Base-by-base conservation (phyloP, 2,888 invertebrate species). In the Stenodema calcarata region DNA sequence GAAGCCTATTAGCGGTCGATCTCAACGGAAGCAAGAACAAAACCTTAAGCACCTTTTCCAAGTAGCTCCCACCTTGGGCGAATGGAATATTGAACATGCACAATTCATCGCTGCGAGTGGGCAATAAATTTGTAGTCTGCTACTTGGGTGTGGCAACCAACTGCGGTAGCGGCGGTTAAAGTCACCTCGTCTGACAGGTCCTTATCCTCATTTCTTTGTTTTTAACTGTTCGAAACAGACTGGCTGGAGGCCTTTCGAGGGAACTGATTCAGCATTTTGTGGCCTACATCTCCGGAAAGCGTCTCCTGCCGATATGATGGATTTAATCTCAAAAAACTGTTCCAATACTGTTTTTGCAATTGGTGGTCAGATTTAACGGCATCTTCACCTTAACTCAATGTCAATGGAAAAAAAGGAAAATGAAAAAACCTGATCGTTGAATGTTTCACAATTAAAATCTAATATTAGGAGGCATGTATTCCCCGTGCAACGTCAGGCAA, bases 101-200 rank as follows among this genome's bases (percentile, higher is more conserved):
- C 62, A 23, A 62, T 62, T 62, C 62, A 62, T 62, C 18, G 62
- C 23, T 9, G 35, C 30, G 35, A 41, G 35, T n/a, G 73, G 73
- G 73, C 18, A 30, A 41, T 35, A 73, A 73, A 73, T 73, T 73
- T 35, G 73, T 73, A 18, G 73, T 18, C 73, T 35, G 35, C 73
- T 41, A 35, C 73, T 73, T 73, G 35, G 73, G 73, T 73, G 41
- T 73, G 73, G 30, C 73, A 18, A 41, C 41, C 73, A 41, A 41
- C 41, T 41, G 73, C 73, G 41, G 73, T 73, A 73, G 73, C 73
- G 73, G 73, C 35, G 73, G 18, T 41, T 73, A 73, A 30, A 35
- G 30, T 41, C 73, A 73, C 73, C 73, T 35, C 35, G 41, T 73
- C 35, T 73, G 73, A 73, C 73, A 73, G 73, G 73, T 41, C 73